Conservation (phyloP, 2,797 vertebrate species). For the Sitta carolinensis region DNA sequence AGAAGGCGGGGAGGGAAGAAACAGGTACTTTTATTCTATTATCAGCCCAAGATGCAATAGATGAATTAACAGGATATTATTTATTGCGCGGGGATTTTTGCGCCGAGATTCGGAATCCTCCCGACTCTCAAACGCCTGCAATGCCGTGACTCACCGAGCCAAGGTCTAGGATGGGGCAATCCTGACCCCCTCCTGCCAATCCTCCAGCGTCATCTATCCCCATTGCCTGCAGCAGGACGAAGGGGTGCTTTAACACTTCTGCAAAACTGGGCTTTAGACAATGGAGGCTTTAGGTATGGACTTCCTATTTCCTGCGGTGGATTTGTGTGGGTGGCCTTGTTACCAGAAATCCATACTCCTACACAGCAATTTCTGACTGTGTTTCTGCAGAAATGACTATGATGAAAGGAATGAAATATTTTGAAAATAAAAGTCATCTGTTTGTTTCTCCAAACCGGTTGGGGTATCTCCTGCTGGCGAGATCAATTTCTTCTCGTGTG, state of each 20-base stretch:
- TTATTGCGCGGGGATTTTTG: neutral
- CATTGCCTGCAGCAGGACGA: neutral
- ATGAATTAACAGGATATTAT: conserved; percentile 7
- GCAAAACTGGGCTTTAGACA: conserved; percentile 40
- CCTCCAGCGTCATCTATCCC: neutral
- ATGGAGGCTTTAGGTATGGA: conserved; percentile 51
- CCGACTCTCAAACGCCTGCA: neutral
- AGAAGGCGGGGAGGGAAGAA: neutral
- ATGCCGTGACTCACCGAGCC: neutral
- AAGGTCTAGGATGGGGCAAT: neutral
- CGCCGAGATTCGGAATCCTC: neutral
- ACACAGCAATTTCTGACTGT: conserved; percentile 71
- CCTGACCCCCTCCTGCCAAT: neutral
- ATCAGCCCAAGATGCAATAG: neutral
- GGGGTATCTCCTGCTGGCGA: conserved; percentile 7
- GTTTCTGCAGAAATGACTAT: conserved; percentile 81
- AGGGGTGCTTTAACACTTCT: neutral
- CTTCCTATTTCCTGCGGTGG: conserved; percentile 72
- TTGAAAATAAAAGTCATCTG: conserved; percentile 68
- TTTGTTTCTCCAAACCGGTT: conserved; percentile 64
- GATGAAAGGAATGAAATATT: conserved; percentile 70
- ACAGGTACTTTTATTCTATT: neutral
- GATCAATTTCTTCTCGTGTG: neutral
- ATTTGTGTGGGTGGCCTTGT: conserved; percentile 76
- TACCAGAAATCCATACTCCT: conserved; percentile 80